These are phyloP conservation scores for Toxonevra muliebris DNA, from an alignment of 2,888 invertebrate species.

Conservation along the genomic window DNA sequence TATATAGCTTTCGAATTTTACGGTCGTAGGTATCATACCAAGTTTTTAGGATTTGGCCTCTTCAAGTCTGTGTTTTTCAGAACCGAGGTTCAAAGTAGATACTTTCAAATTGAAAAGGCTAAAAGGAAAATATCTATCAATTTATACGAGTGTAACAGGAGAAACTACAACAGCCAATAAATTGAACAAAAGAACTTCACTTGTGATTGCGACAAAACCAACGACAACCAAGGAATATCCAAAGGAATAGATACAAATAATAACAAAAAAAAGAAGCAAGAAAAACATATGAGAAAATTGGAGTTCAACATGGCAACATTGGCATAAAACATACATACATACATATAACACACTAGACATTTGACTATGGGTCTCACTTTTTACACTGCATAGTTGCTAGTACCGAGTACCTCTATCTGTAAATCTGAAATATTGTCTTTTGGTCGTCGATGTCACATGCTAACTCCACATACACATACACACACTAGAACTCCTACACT, in stretches of 20 bases:
- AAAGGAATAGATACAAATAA: neutral
- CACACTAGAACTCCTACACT: neutral
- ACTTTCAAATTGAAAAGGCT: too few species aligned
- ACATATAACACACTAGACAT: too few species aligned
- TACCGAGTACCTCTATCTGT: neutral
- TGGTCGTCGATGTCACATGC: neutral
- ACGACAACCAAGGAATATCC: neutral
- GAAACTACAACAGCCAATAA: slow-evolving; percentile 12
- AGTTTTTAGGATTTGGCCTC: too few species aligned
- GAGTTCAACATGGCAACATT: slow-evolving; percentile 4
- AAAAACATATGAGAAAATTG: neutral
- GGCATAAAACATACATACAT: too few species aligned
- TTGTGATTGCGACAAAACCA: slow-evolving; percentile 9
- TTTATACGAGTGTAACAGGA: neutral
- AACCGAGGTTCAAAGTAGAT: too few species aligned
- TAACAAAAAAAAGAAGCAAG: neutral
- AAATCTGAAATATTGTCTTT: slow-evolving; percentile 53
- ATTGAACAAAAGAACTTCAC: slow-evolving; percentile 10
- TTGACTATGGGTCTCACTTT: too few species aligned
- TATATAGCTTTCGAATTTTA: too few species aligned
- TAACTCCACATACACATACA: neutral
- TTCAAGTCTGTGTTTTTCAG: too few species aligned
- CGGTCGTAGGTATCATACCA: too few species aligned
- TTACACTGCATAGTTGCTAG: too few species aligned
- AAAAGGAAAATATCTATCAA: neutral